A percentile compares a stretch with the other conserved stretches of the same genome.
Conservation (phyloP, 2,113 vertebrate species). For the Rhinoptilus africanus region DNA sequence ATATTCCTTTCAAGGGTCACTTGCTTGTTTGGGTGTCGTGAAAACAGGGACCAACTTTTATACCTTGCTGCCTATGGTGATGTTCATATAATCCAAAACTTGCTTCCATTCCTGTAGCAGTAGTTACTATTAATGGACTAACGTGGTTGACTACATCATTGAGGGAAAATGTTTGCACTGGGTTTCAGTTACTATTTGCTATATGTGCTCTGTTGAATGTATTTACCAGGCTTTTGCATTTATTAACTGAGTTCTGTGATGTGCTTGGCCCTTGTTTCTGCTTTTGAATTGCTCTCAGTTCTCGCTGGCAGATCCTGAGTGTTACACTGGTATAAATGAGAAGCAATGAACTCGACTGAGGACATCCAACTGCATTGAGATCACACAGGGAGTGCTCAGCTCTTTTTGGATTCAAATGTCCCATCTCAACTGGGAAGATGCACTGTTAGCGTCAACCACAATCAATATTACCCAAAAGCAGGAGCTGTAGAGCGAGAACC, state of each 20-base stretch:
- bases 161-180: background rate
- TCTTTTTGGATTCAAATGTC: background rate
- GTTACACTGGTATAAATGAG: background rate
- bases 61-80: background rate
- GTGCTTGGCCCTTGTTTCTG: background rate
- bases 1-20: background rate
- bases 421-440: background rate
- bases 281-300: background rate
- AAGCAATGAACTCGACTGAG: background rate
- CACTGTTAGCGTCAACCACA: background rate
- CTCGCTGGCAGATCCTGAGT: background rate
- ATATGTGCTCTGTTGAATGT: background rate
- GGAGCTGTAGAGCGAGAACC: background rate
- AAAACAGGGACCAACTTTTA: background rate
- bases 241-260: background rate
- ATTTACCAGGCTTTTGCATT: background rate
- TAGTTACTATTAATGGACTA: background rate
- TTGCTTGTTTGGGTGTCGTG: background rate
- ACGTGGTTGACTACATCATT: background rate
- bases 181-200: constrained; percentile 1
- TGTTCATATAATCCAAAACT: background rate
- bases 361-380: background rate
- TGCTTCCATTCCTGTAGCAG: background rate
- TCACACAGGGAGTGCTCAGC: background rate
- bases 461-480: background rate